These are phyloP conservation scores for Zenarchopterus dispar DNA, from an alignment of 2,797 vertebrate species.

Conservation along the genomic window DNA sequence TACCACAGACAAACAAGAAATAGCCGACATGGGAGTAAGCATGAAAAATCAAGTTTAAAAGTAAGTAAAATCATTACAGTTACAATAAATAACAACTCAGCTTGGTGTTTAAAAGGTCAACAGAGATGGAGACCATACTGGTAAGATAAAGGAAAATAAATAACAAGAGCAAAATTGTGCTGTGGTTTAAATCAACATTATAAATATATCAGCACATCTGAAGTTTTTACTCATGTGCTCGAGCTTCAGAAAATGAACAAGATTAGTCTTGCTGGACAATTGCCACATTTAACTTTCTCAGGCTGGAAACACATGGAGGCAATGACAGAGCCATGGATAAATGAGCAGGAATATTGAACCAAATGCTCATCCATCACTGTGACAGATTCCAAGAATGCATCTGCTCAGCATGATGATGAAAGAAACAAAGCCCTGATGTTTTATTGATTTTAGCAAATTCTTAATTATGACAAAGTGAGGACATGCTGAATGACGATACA, in stretches of 20 bases:
- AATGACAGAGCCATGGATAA: slow-evolving; percentile 52
- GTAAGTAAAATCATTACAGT: slow-evolving; percentile 50
- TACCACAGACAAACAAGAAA: slow-evolving; percentile 65
- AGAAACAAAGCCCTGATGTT: slow-evolving; percentile 37
- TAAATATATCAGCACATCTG: slow-evolving; percentile 64
- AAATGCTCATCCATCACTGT: slow-evolving; percentile 59
- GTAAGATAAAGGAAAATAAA: slow-evolving; percentile 10
- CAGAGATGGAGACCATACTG: slow-evolving; percentile 28
- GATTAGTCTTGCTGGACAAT: slow-evolving; percentile 54
- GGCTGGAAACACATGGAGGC: slow-evolving; percentile 73
- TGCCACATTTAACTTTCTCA: slow-evolving; percentile 57
- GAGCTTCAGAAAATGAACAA: slow-evolving; percentile 53
- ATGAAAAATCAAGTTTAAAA: slow-evolving; percentile 48
- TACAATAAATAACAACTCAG: slow-evolving; percentile 48
- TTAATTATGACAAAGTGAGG: slow-evolving; percentile 30
- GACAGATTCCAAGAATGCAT: slow-evolving; percentile 46
- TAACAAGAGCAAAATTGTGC: slow-evolving; percentile 40
- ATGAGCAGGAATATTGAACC: slow-evolving; percentile 54
- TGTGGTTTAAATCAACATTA: slow-evolving; percentile 63
- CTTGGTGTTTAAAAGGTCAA: slow-evolving; percentile 43
- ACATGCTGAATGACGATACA: slow-evolving; percentile 12
- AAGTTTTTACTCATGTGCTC: slow-evolving; percentile 53
- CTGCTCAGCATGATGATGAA: slow-evolving; percentile 60
- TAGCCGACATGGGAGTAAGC: slow-evolving; percentile 59
- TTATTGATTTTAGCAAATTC: slow-evolving; percentile 31